A percentile compares a stretch with the other conserved stretches of the same genome.
These are phyloP conservation scores for Brotula barbata DNA, from an alignment of 2,797 vertebrate genomes.

Conservation along the genomic window DNA sequence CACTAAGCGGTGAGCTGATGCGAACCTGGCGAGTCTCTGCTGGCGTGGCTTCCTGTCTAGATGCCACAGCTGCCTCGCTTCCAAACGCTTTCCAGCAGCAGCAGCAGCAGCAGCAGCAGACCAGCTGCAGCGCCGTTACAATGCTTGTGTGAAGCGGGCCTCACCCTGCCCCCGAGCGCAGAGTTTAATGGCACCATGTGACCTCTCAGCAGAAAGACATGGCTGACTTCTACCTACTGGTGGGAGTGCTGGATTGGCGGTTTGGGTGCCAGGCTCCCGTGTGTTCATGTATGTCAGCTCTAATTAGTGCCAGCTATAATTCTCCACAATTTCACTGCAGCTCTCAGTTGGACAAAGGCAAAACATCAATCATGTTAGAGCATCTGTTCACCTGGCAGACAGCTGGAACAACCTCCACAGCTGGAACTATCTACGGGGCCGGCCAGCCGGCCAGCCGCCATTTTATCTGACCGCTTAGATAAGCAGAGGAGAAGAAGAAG, in stretches of 20 bases:
- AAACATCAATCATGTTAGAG: slow-evolving; percentile 32
- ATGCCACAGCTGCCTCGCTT: no score
- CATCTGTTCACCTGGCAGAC: slow-evolving; percentile 50
- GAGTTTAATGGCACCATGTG: neutral
- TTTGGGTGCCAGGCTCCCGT: slow-evolving; percentile 19
- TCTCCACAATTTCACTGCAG: slow-evolving; percentile 14
- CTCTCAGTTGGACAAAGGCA: slow-evolving; percentile 22
- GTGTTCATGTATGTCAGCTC: slow-evolving; percentile 32
- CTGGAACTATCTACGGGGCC: no score
- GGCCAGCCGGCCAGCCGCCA: slow-evolving; percentile 6
- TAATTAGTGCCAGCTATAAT: slow-evolving; percentile 41
- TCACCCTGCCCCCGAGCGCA: no score
- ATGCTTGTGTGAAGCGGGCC: no score
- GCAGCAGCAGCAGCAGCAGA: no score
- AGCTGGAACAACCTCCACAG: slow-evolving; percentile 31
- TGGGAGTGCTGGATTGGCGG: slow-evolving; percentile 31
- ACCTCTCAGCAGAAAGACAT: slow-evolving; percentile 6
- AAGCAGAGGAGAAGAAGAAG: no score
- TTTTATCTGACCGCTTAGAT: slow-evolving; percentile 25
- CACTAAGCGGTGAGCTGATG: no score
- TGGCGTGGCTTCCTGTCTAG: no score
- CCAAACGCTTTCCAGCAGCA: no score
- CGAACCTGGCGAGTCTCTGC: no score
- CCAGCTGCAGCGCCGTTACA: no score
- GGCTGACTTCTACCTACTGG: neutral